A percentile compares a stretch with the other conserved stretches of the same genome.
Conservation (phyloP, 2,797 vertebrate species). For the Rhinophrynus dorsalis region DNA sequence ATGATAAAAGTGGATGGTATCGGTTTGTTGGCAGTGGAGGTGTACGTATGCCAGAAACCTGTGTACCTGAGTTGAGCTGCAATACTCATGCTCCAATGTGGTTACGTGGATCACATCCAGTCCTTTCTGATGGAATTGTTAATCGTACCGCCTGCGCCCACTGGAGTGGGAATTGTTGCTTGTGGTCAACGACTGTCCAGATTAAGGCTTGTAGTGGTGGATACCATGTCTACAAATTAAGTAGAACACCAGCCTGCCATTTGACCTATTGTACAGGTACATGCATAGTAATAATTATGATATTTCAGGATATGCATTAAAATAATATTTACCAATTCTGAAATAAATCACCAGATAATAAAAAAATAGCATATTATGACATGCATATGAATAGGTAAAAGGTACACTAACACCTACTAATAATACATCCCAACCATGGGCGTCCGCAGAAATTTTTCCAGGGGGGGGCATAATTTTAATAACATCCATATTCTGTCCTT, state of each 20-base stretch:
- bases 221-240: constrained; percentile 55
- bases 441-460: too few relatives aligned
- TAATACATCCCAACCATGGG: too few relatives aligned
- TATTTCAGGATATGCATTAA: too few relatives aligned
- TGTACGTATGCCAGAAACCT: constrained; percentile 46
- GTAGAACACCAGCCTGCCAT: not conserved
- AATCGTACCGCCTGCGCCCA: constrained; percentile 47
- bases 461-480: too few relatives aligned
- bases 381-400: too few relatives aligned
- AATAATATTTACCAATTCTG: too few relatives aligned
- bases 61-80: constrained; percentile 35
- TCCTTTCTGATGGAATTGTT: constrained; percentile 43
- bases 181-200: constrained; percentile 47
- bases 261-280: constrained; percentile 57
- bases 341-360: too few relatives aligned
- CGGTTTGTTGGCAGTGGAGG: constrained; percentile 51
- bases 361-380: too few relatives aligned
- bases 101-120: constrained; percentile 53
- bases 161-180: constrained; percentile 50
- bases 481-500: too few relatives aligned
- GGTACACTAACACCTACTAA: too few relatives aligned
- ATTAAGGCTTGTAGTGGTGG: constrained; percentile 53
- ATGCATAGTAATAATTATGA: too few relatives aligned
- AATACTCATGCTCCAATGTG: constrained; percentile 53
- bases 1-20: constrained; percentile 46